These are phyloP conservation scores for Drosophila mauritiana DNA, from an alignment of 1,140 invertebrate genomes.

Conservation along the genomic window DNA sequence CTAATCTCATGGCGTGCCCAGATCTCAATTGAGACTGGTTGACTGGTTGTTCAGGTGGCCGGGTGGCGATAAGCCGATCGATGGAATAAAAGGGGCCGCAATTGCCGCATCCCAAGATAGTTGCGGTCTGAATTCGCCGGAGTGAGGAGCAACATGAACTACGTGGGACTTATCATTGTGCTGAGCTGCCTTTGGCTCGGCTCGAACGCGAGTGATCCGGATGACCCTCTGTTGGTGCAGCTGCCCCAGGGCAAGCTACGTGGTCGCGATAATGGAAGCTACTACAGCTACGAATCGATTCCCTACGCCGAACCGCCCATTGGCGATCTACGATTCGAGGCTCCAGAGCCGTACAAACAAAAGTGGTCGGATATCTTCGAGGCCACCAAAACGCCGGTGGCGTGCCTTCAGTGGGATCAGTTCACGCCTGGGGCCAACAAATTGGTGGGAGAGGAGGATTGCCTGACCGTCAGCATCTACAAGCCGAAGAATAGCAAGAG, in stretches of 20 bases:
- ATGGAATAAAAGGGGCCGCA: slow-evolving; percentile 23
- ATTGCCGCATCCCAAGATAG: slow-evolving; percentile 14
- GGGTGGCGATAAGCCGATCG: slow-evolving; percentile 19
- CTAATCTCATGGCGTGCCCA: slow-evolving; percentile 18
- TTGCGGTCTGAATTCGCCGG: slow-evolving; percentile 14
- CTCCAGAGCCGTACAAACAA: slow-evolving; percentile 31
- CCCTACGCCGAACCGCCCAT: slow-evolving; percentile 85
- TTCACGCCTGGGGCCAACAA: slow-evolving; percentile 42
- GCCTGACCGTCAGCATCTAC: slow-evolving; percentile 83
- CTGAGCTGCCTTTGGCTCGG: slow-evolving; percentile 24
- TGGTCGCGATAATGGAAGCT: slow-evolving; percentile 85
- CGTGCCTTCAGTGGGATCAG: slow-evolving; percentile 67
- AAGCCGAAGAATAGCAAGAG: slow-evolving; percentile 56
- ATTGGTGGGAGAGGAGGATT: slow-evolving; percentile 77
- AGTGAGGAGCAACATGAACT: slow-evolving; percentile 29
- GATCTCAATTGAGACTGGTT: slow-evolving; percentile 27
- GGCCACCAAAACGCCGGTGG: slow-evolving; percentile 43
- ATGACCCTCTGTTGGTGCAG: slow-evolving; percentile 49
- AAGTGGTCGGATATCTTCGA: slow-evolving; percentile 50
- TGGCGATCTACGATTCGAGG: slow-evolving; percentile 82
- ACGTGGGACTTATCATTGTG: slow-evolving; percentile 3
- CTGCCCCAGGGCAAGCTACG: slow-evolving; percentile 75
- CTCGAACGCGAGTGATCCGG: slow-evolving; percentile 3
- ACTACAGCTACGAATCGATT: slow-evolving; percentile 85
- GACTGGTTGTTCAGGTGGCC: slow-evolving; percentile 35